These are phyloP conservation scores for Bradypus variegatus DNA, from an alignment of 2,797 vertebrate genomes.

Conservation along the genomic window DNA sequence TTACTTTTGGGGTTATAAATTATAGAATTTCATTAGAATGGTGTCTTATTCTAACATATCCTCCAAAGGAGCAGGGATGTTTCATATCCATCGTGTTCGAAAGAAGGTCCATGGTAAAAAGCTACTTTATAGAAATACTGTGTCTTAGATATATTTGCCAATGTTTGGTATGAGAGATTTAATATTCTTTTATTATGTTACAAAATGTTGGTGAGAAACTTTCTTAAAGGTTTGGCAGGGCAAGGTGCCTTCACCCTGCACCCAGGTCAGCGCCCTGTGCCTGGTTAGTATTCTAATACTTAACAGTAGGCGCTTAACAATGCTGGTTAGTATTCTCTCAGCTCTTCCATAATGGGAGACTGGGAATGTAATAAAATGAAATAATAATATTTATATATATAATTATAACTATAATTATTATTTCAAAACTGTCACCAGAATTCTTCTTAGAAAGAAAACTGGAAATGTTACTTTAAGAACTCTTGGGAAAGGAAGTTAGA, in stretches of 20 bases:
- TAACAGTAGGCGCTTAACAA: not conserved
- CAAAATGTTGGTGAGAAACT: not conserved
- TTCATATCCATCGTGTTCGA: not conserved
- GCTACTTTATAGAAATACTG: not conserved
- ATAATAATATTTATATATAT: not conserved
- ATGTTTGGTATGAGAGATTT: conserved; percentile 3
- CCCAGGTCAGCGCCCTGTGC: not conserved
- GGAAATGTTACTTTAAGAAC: not conserved
- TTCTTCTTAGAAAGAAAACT: not conserved
- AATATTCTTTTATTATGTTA: not conserved
- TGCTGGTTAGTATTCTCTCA: not conserved
- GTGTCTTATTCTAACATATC: not conserved
- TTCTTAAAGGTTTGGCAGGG: not conserved
- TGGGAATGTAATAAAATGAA: not conserved
- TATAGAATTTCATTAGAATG: not conserved
- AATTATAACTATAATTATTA: not conserved
- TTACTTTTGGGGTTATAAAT: not conserved
- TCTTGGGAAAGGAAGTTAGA: not conserved
- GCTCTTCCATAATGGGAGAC: not conserved
- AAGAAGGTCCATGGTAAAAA: not conserved
- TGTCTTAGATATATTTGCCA: not conserved
- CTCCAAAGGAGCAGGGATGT: not conserved
- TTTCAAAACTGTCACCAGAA: not conserved
- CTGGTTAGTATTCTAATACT: not conserved
- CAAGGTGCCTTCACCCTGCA: not conserved